A percentile compares a stretch with the other conserved stretches of the same genome.
Conservation (phyloP, 2,888 invertebrate genomes). For the Lasioglossum oenotherae region DNA sequence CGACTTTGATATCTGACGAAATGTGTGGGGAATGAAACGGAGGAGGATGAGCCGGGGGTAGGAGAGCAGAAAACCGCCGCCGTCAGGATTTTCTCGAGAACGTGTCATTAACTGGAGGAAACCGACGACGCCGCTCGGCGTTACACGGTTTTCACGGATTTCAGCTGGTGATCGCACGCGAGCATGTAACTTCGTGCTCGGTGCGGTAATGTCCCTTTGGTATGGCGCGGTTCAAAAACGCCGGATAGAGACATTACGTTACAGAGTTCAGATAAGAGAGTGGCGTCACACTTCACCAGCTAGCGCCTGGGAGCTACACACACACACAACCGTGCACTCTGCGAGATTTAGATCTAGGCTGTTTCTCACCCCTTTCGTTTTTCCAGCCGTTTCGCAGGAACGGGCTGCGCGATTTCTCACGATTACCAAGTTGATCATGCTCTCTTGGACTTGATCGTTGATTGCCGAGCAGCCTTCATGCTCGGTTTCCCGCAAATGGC, state of each 20-base stretch:
- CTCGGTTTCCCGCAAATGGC: background rate
- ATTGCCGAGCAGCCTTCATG: background rate
- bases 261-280: background rate
- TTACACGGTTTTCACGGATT: background rate
- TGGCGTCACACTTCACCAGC: background rate
- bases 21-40: background rate
- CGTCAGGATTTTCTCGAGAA: background rate
- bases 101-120: background rate
- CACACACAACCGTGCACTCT: background rate
- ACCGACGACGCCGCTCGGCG: background rate
- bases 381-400: background rate
- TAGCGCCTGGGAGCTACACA: background rate
- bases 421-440: background rate
- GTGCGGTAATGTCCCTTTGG: background rate
- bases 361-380: background rate
- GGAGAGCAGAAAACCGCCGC: background rate
- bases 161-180: background rate
- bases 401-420: background rate
- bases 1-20: no score
- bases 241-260: background rate
- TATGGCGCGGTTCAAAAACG: background rate
- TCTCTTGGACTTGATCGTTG: background rate
- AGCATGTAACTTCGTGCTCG: background rate
- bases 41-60: background rate
- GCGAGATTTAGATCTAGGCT: background rate